Evolutionary conservation across 30 jellyfish, hydroid and myxozoan species (phyloP), one percentile per base, ranked within the genome.

Genomic region (Hydractinia symbiolongicarpus): DNA sequence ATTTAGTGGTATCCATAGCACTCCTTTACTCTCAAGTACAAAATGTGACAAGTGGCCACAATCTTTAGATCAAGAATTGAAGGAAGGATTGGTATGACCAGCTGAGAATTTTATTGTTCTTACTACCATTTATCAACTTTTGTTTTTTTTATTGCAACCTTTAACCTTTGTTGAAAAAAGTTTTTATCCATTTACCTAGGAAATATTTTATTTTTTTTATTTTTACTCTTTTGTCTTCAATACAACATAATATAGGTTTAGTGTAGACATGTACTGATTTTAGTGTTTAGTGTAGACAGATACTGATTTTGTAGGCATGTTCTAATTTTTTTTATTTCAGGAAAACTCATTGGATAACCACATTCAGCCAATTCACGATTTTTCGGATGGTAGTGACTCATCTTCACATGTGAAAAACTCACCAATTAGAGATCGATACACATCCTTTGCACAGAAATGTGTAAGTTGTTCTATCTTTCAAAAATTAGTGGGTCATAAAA

Each of bases 381-480:
- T 61, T 15, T 79, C 87, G n/a, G 87, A 79, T 56, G 83, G 55
- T 15, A 79, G 85, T 56, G 88, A 19, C 21, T 64, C 73, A 5
- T 73, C 91, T 9, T 74, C 86, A 11, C 53, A 73, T 5, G 68
- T 82, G 6, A 67, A 61, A 8, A 64, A 13, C 40, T 64, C 74
- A n/a, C 74, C 74, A n/a, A 51, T 44, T 6, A 64, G 40, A 13
- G 74, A 64, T n/a, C 72, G 73, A 71, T 88, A 75, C 70, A 82
- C 96, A 14, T n/a, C 85, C 16, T 88, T 88, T 19, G 96, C 96
- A 8, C 88, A 82, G 72, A 89, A 88, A 53, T 83, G 91, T 62
- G 96, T 88, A 82, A 88, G 96, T 78, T 30, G 44, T 30, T 30
- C 44, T 30, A 30, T 30, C 44, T 30, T 30, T 30, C 44, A 2